Evolutionary conservation across 1,140 invertebrate species (phyloP).

Genomic region (Nomia melanderi): DNA sequence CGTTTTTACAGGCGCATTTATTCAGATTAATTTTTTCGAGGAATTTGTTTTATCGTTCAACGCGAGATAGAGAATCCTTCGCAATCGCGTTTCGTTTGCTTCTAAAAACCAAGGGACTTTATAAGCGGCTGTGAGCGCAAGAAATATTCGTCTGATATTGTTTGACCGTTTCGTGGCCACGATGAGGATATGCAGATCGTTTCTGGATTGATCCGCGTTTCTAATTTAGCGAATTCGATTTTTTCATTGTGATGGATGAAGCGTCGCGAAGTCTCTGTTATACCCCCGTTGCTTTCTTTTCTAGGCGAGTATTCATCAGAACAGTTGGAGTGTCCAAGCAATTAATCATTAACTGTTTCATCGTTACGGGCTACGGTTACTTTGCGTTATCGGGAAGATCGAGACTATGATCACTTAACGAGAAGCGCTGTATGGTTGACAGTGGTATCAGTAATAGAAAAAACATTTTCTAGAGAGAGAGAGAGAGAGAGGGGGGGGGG

Average conservation of each 20-base stretch:
- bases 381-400: no score
- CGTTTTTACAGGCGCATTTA: neutral
- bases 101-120: conserved; percentile 7
- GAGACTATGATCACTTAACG: neutral
- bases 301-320: neutral
- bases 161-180: conserved; percentile 10
- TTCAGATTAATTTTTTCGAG: conserved; percentile 24
- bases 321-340: neutral
- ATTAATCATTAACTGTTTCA: neutral
- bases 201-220: no score
- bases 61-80: neutral
- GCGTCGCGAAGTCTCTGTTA: neutral
- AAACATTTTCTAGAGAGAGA: neutral
- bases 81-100: neutral
- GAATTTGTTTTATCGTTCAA: neutral
- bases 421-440: neutral
- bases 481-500: no score
- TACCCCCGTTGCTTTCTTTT: neutral
- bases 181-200: conserved; percentile 22
- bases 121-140: conserved; percentile 37
- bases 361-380: no score
- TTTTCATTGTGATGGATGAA: neutral
- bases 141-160: conserved; percentile 21
- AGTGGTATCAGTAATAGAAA: neutral
- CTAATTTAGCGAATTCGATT: neutral